phyloP scores from a whole-genome alignment of 2,113 vertebrate species.

The Catharus bicknelli region DNA sequence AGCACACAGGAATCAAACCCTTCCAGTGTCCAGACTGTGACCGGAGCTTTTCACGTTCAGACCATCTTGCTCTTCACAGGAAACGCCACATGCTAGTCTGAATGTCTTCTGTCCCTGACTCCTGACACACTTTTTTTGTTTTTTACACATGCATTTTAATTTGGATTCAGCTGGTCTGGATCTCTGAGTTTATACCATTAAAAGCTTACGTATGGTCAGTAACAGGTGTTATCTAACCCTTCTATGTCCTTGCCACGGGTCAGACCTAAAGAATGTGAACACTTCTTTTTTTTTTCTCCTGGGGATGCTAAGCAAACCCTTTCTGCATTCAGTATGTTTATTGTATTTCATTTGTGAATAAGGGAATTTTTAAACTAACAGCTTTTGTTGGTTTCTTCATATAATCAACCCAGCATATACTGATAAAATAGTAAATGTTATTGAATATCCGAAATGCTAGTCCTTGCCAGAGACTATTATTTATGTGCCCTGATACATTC shows the following conservation, averaged over 20 bases:
- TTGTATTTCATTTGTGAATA: conserved; percentile 71
- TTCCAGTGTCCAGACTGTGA: conserved; percentile 99
- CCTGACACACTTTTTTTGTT: conserved; percentile 12
- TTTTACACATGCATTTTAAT: conserved; percentile 71
- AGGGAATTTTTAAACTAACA: conserved; percentile 74
- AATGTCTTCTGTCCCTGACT: conserved; percentile 48
- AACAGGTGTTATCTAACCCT: conserved; percentile 73
- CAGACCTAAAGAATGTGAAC: conserved; percentile 92
- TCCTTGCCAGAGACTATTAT: conserved; percentile 75
- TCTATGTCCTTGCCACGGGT: conserved; percentile 78
- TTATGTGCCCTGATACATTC: conserved; percentile 31
- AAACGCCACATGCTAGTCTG: conserved; percentile 95
- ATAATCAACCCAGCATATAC: conserved; percentile 70
- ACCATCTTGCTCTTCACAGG: conserved; percentile 95
- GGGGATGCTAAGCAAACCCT: conserved; percentile 78
- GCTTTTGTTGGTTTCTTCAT: conserved; percentile 65
- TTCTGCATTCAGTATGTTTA: conserved; percentile 68
- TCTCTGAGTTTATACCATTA: conserved; percentile 76
- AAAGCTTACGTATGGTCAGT: conserved; percentile 79
- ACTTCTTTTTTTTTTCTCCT: background rate
- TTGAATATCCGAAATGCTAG: conserved; percentile 69
- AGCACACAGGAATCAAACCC: conserved; percentile 96
- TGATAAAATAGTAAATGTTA: conserved; percentile 74
- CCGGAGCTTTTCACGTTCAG: conserved; percentile 96
- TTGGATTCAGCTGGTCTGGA: conserved; percentile 85